These are phyloP conservation scores for Palloptera scutellata DNA, from an alignment of 2,888 invertebrate genomes.

Conservation along the genomic window DNA sequence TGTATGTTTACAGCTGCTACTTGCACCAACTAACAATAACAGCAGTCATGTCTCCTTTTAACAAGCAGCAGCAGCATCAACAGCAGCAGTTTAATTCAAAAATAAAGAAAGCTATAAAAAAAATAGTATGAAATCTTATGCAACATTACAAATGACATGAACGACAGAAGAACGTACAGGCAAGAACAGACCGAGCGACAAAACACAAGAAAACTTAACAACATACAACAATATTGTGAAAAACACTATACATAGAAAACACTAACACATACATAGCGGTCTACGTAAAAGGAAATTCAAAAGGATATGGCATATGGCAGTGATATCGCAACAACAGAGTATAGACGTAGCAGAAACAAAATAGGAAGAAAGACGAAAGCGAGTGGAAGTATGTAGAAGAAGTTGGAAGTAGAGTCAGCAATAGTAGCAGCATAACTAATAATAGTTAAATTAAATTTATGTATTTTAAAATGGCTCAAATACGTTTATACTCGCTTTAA, in stretches of 20 bases:
- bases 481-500: constrained; percentile 28
- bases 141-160: constrained; percentile 15
- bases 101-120: no score
- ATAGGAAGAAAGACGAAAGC: no score
- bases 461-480: constrained; percentile 29
- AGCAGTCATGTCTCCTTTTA: no score
- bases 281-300: no score
- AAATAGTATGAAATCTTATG: constrained; percentile 2
- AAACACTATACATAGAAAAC: no score
- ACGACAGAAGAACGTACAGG: not conserved
- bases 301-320: no score
- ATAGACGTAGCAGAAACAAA: not conserved
- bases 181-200: not conserved
- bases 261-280: no score
- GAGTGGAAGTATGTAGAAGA: not conserved
- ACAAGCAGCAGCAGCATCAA: not conserved
- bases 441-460: constrained; percentile 35
- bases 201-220: no score
- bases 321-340: not conserved
- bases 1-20: not conserved
- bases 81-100: not conserved
- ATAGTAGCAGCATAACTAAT: not conserved
- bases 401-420: no score
- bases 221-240: no score
- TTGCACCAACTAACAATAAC: no score